Percentiles rank a stretch among this genome's conserved stretches.
Conservation (phyloP, 1,140 invertebrate genomes). For the Armadillidium nasatum region DNA sequence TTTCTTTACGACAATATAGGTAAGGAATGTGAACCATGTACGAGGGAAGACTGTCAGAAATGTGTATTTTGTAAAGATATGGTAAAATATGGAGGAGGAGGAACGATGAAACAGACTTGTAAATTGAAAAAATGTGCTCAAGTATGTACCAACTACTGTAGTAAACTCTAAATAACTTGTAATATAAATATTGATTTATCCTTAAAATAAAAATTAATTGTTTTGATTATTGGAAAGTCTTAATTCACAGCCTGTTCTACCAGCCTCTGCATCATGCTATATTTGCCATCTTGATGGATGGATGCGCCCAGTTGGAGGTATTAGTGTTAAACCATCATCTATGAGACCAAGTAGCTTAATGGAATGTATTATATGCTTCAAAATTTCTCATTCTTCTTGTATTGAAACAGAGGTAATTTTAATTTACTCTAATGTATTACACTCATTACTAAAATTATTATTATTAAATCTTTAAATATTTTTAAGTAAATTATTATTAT, state of each 20-base stretch:
- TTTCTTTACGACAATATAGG: conserved; percentile 11
- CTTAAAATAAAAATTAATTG: not conserved
- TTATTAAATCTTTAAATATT: too few species aligned
- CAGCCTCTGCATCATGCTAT: conserved; percentile 81
- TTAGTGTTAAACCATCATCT: conserved; percentile 52
- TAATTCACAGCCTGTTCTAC: conserved; percentile 73
- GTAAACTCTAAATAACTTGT: not conserved
- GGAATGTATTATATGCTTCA: conserved; percentile 46
- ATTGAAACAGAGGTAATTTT: conserved; percentile 35
- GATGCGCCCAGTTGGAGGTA: conserved; percentile 62
- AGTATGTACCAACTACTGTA: conserved; percentile 18
- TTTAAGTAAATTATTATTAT: too few species aligned
- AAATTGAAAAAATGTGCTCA: conserved; percentile 45
- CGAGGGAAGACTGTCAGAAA: conserved; percentile 83
- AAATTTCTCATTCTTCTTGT: conserved; percentile 45
- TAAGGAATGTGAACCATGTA: conserved; percentile 89
- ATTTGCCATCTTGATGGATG: conserved; percentile 86
- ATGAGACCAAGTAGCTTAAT: conserved; percentile 41
- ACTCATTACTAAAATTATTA: too few species aligned
- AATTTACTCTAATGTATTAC: too few species aligned
- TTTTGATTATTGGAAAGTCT: not conserved
- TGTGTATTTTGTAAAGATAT: conserved; percentile 94
- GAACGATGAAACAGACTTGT: conserved; percentile 89
- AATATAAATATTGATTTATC: not conserved
- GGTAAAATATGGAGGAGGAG: conserved; percentile 92